A percentile compares a stretch with the other conserved stretches of the same genome.
Conservation (phyloP, 2,888 invertebrate species). For the Acrobasis repandana region DNA sequence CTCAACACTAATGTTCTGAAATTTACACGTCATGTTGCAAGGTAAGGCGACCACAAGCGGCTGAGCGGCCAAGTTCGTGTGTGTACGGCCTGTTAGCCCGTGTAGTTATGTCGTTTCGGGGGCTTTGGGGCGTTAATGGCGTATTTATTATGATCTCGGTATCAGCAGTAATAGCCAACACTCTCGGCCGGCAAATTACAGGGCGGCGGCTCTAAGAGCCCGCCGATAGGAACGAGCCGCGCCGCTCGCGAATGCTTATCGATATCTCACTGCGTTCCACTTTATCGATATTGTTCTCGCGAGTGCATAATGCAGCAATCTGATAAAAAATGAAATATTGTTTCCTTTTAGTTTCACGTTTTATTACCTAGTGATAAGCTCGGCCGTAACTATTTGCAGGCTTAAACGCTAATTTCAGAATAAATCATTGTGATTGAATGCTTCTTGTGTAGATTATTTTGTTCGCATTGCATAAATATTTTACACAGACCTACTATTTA, state of each 20-base stretch:
- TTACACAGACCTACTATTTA: not conserved
- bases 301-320: constrained; percentile 58
- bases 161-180: constrained; percentile 82
- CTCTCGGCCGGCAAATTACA: constrained; percentile 82
- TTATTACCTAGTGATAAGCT: constrained; percentile 29
- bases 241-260: constrained; percentile 60
- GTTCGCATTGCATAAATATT: constrained; percentile 17
- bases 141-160: constrained; percentile 83
- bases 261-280: constrained; percentile 55
- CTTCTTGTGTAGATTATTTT: constrained; percentile 18
- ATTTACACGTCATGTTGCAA: constrained; percentile 48
- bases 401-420: constrained; percentile 18
- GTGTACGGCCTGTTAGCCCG: constrained; percentile 35
- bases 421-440: constrained; percentile 11
- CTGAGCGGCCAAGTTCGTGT: constrained; percentile 31
- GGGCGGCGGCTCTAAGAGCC: constrained; percentile 74
- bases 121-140: constrained; percentile 81
- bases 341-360: constrained; percentile 51
- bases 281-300: constrained; percentile 62
- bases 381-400: constrained; percentile 32
- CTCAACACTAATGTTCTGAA: constrained; percentile 52
- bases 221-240: constrained; percentile 59
- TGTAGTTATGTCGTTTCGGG: constrained; percentile 76
- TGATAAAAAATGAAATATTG: constrained; percentile 60
- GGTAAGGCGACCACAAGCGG: constrained; percentile 35